Conservation (phyloP, 1,140 invertebrate genomes). For the Drosophila equinoxialis region DNA sequence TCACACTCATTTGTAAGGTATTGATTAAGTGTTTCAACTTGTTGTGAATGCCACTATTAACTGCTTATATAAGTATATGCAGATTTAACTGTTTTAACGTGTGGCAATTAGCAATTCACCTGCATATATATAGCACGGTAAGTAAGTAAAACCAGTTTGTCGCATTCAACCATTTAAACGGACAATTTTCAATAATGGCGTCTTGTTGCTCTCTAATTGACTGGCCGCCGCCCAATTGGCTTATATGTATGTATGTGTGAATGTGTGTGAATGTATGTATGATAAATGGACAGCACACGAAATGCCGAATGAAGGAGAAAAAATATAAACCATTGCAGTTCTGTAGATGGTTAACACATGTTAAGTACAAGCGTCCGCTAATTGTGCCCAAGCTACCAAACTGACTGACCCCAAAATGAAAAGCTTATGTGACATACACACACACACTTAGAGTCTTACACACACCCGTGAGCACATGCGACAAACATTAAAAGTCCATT, state of each 20-base stretch:
- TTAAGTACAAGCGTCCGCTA: slow-evolving; percentile 62
- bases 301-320: slow-evolving; percentile 23
- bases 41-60: background rate
- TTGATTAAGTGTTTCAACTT: background rate
- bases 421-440: slow-evolving; percentile 45
- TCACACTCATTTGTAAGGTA: too few relatives aligned
- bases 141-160: slow-evolving; percentile 24
- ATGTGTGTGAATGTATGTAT: background rate
- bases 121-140: background rate
- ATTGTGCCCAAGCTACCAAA: slow-evolving; percentile 54
- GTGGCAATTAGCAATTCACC: slow-evolving; percentile 17
- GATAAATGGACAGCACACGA: slow-evolving; percentile 34
- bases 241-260: background rate
- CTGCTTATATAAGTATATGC: slow-evolving; percentile 1
- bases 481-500: slow-evolving; percentile 80
- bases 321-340: slow-evolving; percentile 45
- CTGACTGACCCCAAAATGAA: slow-evolving; percentile 56
- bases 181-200: slow-evolving; percentile 27
- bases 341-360: slow-evolving; percentile 56
- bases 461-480: slow-evolving; percentile 49
- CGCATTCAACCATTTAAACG: slow-evolving; percentile 35
- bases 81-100: slow-evolving; percentile 18
- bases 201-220: slow-evolving; percentile 52
- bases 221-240: slow-evolving; percentile 46
- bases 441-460: slow-evolving; percentile 19